Conservation (phyloP, 2,797 vertebrate species). For the Oreortyx pictus region DNA sequence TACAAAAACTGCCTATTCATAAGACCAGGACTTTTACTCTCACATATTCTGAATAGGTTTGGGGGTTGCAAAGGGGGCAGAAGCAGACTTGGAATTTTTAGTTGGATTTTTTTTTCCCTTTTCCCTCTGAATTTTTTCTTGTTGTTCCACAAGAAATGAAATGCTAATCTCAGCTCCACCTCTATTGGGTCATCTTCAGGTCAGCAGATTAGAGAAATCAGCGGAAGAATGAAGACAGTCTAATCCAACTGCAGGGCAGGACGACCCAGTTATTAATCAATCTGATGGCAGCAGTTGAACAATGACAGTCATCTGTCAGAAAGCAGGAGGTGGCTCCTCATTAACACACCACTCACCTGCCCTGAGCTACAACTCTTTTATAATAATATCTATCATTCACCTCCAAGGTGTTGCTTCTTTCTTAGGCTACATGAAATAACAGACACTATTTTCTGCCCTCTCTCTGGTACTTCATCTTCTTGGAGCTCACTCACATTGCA, state of each 20-base stretch:
- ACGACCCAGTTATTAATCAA: slow-evolving; percentile 84
- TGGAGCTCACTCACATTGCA: slow-evolving; percentile 21
- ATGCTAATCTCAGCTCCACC: slow-evolving; percentile 80
- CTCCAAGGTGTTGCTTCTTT: slow-evolving; percentile 80
- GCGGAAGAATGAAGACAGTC: slow-evolving; percentile 75
- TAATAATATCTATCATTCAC: slow-evolving; percentile 85
- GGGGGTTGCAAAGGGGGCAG: neutral
- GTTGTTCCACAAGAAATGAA: slow-evolving; percentile 79
- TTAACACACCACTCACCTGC: slow-evolving; percentile 87
- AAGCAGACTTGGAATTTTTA: slow-evolving; percentile 3
- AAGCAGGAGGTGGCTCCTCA: slow-evolving; percentile 83
- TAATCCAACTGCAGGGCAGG: slow-evolving; percentile 79
- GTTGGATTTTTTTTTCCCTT: neutral
- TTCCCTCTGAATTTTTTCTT: slow-evolving; percentile 50
- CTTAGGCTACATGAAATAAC: slow-evolving; percentile 78
- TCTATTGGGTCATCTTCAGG: slow-evolving; percentile 84
- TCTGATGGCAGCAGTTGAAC: slow-evolving; percentile 77
- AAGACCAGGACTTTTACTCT: neutral
- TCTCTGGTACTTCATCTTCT: slow-evolving; percentile 54
- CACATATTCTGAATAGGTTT: neutral
- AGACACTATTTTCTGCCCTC: slow-evolving; percentile 62
- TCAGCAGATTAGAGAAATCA: slow-evolving; percentile 83
- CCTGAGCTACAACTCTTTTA: slow-evolving; percentile 84
- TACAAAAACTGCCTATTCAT: neutral
- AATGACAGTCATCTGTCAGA: slow-evolving; percentile 88